Percentiles rank a stretch among this genome's conserved stretches.
phyloP scores from a whole-genome alignment of 2,113 vertebrate species.

The Sinosuthora webbiana region DNA sequence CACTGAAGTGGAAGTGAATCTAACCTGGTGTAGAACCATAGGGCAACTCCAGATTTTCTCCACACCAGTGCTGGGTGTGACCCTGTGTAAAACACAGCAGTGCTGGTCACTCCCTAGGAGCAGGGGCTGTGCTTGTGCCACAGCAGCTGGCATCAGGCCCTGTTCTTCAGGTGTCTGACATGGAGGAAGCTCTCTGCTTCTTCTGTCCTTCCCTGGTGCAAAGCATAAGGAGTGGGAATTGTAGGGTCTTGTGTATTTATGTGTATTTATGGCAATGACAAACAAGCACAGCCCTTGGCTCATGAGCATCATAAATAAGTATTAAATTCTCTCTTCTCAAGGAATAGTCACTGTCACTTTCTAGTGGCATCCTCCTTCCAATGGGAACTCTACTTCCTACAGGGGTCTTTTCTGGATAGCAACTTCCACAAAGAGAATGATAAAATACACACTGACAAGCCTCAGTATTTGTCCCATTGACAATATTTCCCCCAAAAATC shows the following conservation, averaged over 20 bases:
- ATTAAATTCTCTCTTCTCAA: background rate
- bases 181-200: background rate
- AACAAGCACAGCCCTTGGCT: background rate
- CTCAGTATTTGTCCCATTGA: background rate
- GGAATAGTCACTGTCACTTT: background rate
- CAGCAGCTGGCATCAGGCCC: background rate
- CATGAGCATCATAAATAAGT: background rate
- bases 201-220: background rate
- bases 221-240: background rate
- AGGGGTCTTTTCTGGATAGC: background rate
- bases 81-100: rapidly evolving
- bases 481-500: background rate
- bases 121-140: background rate
- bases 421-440: background rate
- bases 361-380: background rate
- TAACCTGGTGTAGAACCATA: background rate
- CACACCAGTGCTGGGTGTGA: rapidly evolving
- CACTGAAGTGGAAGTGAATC: background rate
- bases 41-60: background rate
- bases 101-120: background rate
- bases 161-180: background rate
- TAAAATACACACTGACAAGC: background rate
- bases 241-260: background rate
- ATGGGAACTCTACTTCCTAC: background rate
- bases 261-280: background rate